Conservation (phyloP, 2,113 vertebrate species). For the Lethenteron reissneri region DNA sequence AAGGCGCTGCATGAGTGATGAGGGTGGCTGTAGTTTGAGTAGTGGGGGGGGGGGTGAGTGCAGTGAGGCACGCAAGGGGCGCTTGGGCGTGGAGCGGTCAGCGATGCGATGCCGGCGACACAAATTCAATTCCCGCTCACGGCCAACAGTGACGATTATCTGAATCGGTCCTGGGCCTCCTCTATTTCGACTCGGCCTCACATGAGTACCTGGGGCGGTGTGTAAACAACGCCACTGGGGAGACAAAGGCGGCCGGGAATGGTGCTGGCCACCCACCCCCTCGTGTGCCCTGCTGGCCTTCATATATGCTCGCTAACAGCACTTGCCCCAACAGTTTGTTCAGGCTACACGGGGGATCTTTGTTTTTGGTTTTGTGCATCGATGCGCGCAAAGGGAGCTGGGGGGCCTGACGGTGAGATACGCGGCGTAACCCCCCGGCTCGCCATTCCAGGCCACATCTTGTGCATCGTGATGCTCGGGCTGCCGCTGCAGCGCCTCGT, state of each 20-base stretch:
- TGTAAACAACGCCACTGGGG: background rate
- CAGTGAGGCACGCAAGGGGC: too few species aligned
- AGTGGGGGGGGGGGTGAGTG: too few species aligned
- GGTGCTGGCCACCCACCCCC: background rate
- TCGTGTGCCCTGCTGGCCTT: background rate
- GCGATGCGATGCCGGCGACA: too few species aligned
- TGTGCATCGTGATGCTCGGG: conserved; percentile 30
- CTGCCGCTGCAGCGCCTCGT: conserved; percentile 41
- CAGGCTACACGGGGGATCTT: too few species aligned
- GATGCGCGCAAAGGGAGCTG: background rate
- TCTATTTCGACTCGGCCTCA: too few species aligned
- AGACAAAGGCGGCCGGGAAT: background rate
- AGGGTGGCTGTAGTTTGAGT: too few species aligned
- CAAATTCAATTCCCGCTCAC: too few species aligned
- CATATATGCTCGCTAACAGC: background rate
- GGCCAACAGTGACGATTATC: too few species aligned
- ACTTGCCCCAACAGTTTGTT: background rate
- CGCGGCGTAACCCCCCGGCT: fast-evolving
- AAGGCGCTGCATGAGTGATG: too few species aligned
- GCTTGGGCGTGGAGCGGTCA: too few species aligned
- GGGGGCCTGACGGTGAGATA: background rate
- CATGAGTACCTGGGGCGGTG: too few species aligned
- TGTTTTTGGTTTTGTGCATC: background rate
- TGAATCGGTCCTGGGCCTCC: too few species aligned
- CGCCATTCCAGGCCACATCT: conserved; percentile 29